Evolutionary conservation across 2,888 invertebrate genomes (phyloP).

Genomic region (Heteropelma amictum): DNA sequence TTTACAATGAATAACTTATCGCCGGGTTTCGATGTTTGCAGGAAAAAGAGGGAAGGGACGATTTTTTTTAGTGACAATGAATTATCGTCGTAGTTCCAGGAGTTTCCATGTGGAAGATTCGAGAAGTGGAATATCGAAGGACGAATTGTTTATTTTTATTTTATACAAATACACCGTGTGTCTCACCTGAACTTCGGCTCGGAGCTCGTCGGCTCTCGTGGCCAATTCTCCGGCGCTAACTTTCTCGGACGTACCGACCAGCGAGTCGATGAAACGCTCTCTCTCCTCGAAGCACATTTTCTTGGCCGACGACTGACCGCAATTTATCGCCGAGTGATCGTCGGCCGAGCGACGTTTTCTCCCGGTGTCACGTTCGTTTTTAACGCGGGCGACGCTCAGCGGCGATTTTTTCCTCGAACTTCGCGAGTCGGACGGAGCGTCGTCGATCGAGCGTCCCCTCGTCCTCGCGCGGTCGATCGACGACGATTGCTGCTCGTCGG

Average conservation of each 20-base stretch:
- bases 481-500: constrained; percentile 55
- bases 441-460: constrained; percentile 32
- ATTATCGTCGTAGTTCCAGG: too few species aligned
- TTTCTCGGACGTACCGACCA: constrained; percentile 71
- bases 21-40: too few species aligned
- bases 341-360: constrained; percentile 64
- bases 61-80: too few species aligned
- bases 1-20: too few species aligned
- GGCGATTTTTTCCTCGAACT: constrained; percentile 63
- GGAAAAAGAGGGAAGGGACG: too few species aligned
- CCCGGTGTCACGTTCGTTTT: constrained; percentile 47
- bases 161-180: not conserved
- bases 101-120: too few species aligned
- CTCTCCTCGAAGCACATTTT: constrained; percentile 71
- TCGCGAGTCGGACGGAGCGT: constrained; percentile 62
- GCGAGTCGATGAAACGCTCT: constrained; percentile 72
- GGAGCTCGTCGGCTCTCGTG: constrained; percentile 70
- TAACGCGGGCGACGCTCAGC: constrained; percentile 41
- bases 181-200: constrained; percentile 72
- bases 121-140: too few species aligned
- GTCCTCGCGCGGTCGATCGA: constrained; percentile 34
- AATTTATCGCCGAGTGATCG: constrained; percentile 62
- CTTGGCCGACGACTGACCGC: constrained; percentile 63
- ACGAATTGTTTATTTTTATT: not conserved
- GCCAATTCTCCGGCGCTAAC: constrained; percentile 72